phyloP scores from a whole-genome alignment of 2,888 invertebrate species.

The Diaphora mendica region DNA sequence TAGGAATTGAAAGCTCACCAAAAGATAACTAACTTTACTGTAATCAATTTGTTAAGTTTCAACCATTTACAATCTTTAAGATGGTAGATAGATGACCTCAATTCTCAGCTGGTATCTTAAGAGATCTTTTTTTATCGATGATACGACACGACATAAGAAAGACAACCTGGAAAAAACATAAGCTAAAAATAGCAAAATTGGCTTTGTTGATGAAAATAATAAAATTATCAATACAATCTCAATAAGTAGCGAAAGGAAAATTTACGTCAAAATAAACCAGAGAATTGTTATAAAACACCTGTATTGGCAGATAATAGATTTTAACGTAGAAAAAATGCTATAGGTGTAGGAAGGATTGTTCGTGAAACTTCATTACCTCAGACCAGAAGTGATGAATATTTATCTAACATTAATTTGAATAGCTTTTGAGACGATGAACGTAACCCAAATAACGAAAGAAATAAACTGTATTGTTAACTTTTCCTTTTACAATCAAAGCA shows the following conservation, averaged over 20 bases:
- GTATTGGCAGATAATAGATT: conserved; percentile 36
- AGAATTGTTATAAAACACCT: conserved; percentile 33
- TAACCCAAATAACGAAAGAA: conserved; percentile 21
- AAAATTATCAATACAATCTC: no score
- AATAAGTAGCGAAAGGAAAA: conserved; percentile 28
- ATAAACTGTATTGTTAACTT: conserved; percentile 21
- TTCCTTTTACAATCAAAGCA: conserved; percentile 16
- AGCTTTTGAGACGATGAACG: conserved; percentile 31
- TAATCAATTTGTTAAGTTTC: conserved; percentile 34
- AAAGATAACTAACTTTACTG: conserved; percentile 8
- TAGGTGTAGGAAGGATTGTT: conserved; percentile 37
- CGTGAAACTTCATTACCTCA: conserved; percentile 49
- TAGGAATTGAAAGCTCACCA: background rate
- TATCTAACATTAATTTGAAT: conserved; percentile 48
- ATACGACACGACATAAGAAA: conserved; percentile 61
- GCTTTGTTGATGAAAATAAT: no score
- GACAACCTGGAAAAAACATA: conserved; percentile 55
- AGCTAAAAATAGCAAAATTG: no score
- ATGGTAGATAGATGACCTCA: conserved; percentile 63
- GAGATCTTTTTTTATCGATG: conserved; percentile 71
- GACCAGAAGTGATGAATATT: conserved; percentile 54
- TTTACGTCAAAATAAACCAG: conserved; percentile 23
- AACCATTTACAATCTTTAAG: conserved; percentile 36
- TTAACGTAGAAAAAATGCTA: conserved; percentile 26
- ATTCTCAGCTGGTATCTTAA: conserved; percentile 69